These are phyloP conservation scores for Coendou prehensilis DNA, from an alignment of 2,797 vertebrate genomes.

Conservation along the genomic window DNA sequence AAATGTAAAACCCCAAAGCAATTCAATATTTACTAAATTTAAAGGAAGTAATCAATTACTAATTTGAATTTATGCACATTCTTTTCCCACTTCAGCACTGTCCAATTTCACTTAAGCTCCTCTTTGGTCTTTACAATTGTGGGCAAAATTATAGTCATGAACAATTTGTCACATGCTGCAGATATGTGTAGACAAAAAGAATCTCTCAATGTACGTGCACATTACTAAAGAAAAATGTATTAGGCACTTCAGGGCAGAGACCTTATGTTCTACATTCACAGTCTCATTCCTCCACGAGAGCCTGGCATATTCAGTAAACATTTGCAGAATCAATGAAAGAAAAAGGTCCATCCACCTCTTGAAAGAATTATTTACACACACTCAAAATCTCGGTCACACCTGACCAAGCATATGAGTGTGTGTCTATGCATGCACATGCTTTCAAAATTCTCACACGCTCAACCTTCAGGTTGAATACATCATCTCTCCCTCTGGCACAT, in stretches of 20 bases:
- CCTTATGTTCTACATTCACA: background rate
- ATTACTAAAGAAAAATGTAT: slow-evolving; percentile 61
- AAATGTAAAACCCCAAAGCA: slow-evolving; percentile 68
- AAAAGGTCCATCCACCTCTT: background rate
- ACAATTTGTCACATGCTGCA: slow-evolving; percentile 35
- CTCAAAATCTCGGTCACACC: slow-evolving; percentile 12
- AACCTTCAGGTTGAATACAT: slow-evolving; percentile 26
- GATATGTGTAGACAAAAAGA: slow-evolving; percentile 56
- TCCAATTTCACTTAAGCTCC: slow-evolving; percentile 64
- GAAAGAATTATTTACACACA: slow-evolving; percentile 38
- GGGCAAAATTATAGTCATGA: slow-evolving; percentile 46
- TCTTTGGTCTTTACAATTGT: slow-evolving; percentile 62
- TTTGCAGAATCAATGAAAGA: slow-evolving; percentile 35
- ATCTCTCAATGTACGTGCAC: slow-evolving; percentile 18
- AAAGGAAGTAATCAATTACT: slow-evolving; percentile 70
- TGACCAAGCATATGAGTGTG: background rate
- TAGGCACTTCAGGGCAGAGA: slow-evolving; percentile 2
- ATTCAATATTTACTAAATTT: slow-evolving; percentile 76
- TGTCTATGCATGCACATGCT: background rate
- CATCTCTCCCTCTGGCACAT: background rate
- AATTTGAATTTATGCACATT: slow-evolving; percentile 70
- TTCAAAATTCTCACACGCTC: slow-evolving; percentile 34
- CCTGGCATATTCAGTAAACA: slow-evolving; percentile 21
- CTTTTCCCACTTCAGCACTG: slow-evolving; percentile 38
- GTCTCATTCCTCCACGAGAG: slow-evolving; percentile 21